Conservation (phyloP, 1,140 invertebrate species). For the Meloidogyne chitwoodi region DNA sequence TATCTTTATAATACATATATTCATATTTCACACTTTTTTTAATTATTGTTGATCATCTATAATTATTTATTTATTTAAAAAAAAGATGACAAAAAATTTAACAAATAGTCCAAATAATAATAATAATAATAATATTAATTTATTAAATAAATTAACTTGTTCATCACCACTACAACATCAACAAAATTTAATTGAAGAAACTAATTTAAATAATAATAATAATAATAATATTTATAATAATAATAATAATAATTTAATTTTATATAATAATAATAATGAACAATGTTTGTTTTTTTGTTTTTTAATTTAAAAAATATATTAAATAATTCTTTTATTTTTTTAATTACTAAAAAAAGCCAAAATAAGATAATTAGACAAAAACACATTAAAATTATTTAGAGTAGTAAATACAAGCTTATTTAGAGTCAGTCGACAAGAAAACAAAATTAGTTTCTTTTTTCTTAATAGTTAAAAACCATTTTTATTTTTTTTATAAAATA, state of each 20-base stretch:
- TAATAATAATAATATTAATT: neutral
- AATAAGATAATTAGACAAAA: neutral
- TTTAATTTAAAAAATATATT: neutral
- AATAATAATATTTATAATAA: neutral
- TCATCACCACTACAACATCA: neutral
- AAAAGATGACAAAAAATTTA: neutral
- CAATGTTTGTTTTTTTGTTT: neutral
- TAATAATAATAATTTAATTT: neutral
- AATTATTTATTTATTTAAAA: too few relatives aligned
- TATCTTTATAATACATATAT: too few relatives aligned
- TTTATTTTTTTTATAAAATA: neutral
- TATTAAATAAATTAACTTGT: neutral
- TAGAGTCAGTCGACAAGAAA: neutral
- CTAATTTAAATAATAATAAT: neutral
- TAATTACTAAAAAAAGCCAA: neutral
- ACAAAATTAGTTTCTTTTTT: neutral
- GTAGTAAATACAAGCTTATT: too few relatives aligned
- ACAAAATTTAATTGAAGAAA: neutral
- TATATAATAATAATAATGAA: too few relatives aligned
- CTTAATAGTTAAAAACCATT: neutral
- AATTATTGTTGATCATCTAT: too few relatives aligned
- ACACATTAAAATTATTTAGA: neutral
- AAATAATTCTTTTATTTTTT: neutral
- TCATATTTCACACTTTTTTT: too few relatives aligned
- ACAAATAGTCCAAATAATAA: neutral